Evolutionary conservation across 2,888 invertebrate species (phyloP).

Genomic region (Lobophora halterata): DNA sequence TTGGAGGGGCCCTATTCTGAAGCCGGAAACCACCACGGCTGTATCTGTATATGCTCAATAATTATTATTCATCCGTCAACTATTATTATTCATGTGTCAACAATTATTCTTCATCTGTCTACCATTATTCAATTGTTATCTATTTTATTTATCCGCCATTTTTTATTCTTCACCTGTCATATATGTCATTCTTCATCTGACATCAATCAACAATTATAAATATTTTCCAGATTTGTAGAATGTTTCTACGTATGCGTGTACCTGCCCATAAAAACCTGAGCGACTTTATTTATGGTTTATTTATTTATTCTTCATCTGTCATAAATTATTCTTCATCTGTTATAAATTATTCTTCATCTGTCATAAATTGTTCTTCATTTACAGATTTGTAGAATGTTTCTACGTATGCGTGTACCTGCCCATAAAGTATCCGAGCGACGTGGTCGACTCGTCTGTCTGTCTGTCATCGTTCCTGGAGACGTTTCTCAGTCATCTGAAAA

Average conservation of each 20-base stretch:
- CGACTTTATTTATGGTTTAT: too few species aligned
- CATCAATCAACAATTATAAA: neutral
- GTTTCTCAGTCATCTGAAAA: slow-evolving; percentile 35
- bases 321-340: too few species aligned
- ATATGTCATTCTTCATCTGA: neutral
- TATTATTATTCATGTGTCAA: too few species aligned
- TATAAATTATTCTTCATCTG: neutral
- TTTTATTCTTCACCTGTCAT: too few species aligned
- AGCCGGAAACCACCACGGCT: too few species aligned
- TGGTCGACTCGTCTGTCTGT: slow-evolving; percentile 28
- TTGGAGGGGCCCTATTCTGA: too few species aligned
- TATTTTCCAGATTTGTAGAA: slow-evolving; percentile 44
- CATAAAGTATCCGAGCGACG: slow-evolving; percentile 7
- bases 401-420: slow-evolving; percentile 37
- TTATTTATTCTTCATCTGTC: too few species aligned
- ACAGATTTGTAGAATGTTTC: slow-evolving; percentile 49
- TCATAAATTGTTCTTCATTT: slow-evolving; percentile 6
- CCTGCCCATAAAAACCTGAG: slow-evolving; percentile 26
- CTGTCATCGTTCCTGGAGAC: slow-evolving; percentile 28
- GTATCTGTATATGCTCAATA: neutral
- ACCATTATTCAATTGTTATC: too few species aligned
- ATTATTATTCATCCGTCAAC: too few species aligned
- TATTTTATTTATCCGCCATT: too few species aligned
- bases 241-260: slow-evolving; percentile 39
- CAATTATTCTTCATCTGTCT: too few species aligned